Base-by-base conservation (phyloP, 2,888 invertebrate genomes). In the Cheilosia variabilis region DNA sequence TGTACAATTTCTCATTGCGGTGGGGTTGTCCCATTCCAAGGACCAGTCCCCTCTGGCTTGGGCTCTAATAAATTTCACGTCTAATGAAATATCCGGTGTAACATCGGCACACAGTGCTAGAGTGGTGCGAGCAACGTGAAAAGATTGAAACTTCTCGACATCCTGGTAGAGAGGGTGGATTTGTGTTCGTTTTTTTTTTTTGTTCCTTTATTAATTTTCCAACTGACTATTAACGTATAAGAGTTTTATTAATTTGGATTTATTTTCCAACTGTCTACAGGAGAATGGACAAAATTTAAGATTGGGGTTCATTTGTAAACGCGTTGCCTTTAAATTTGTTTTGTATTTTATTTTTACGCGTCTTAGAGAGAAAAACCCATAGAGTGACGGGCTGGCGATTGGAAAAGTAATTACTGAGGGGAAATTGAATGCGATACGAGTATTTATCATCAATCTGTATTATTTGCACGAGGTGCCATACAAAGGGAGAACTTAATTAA, bases 41-140 rank as follows among this genome's bases (percentile, higher is more conserved):
- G n/a, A 17, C 50, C 22, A 45, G 60, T 71, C 60, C 82, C 52
- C 10, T 66, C 52, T 34, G 37, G 22, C 27, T 17, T 22, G 53
- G 31, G 60, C 65, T 72, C 68, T 76, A 76, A 86, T 86, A 86
- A 80, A 86, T 86, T 86, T 65, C 76, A 47, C 80, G 71, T 81
- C 72, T 76, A 86, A 86, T 86, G 86, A 86, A 86, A 86, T 86
- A 86, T 81, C 86, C 86, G 86, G 86, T 66, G 66, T 76, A 47
- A 72, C 63, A 80, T 81, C 65, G 69, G 60, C 62, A 66, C 50
- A 9, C 9, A 9, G 31, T 31, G 31, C 31, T 9, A 31, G 31
- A 53, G 82, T 58, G 66, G 63, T 52, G 37, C 13, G 71, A 41
- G 71, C 66, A 66, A 63, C 53, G 60, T 63, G 57, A 76, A 81